A percentile compares a stretch with the other conserved stretches of the same genome.
Evolutionary conservation across 1,140 invertebrate genomes (phyloP).

Genomic region (Ostrea denselamellosa): DNA sequence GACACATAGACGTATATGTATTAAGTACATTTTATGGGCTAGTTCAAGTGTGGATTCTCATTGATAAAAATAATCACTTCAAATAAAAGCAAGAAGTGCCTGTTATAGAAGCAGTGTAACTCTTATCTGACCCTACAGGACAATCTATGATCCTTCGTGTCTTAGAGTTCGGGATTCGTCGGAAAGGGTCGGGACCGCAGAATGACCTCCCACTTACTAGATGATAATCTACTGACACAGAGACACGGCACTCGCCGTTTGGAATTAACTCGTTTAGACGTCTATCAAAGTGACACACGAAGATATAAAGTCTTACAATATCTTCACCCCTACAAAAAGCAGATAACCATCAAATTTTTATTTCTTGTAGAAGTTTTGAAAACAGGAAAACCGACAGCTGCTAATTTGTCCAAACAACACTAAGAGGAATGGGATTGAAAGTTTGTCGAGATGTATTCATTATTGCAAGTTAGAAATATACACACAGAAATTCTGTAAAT

Average conservation of each 20-base stretch:
- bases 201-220: background rate
- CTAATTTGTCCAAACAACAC: conserved; percentile 34
- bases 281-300: conserved; percentile 9
- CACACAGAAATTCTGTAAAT: conserved; percentile 33
- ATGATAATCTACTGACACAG: conserved; percentile 29
- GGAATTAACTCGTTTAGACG: conserved; percentile 25
- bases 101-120: background rate
- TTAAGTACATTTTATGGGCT: background rate
- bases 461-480: conserved; percentile 40
- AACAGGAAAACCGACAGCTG: conserved; percentile 17
- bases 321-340: background rate
- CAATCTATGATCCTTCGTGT: background rate
- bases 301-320: background rate
- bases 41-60: background rate
- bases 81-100: conserved; percentile 23
- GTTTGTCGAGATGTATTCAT: conserved; percentile 28
- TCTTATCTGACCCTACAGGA: background rate
- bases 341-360: conserved; percentile 16
- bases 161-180: conserved; percentile 20
- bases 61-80: background rate
- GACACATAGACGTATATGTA: background rate
- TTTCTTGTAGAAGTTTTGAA: background rate
- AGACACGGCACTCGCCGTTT: conserved; percentile 25
- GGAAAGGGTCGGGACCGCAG: background rate
- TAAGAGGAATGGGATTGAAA: conserved; percentile 14